Base-by-base conservation (phyloP, 35 echinoderm and acorn worm genomes). In the Holothuria glaberrima region DNA sequence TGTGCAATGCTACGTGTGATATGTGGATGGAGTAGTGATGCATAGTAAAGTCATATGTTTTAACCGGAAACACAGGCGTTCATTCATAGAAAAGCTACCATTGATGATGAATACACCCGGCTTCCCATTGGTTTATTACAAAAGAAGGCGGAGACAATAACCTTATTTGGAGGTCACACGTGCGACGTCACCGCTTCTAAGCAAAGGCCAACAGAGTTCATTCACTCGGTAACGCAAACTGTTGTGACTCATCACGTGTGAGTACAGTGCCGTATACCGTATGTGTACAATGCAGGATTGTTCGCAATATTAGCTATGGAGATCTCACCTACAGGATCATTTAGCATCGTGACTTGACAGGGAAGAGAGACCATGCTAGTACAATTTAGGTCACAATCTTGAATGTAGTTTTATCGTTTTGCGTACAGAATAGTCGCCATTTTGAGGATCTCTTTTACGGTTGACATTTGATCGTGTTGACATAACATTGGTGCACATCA, bases 1-100 rank as follows among this genome's bases (percentile, higher is more conserved):
- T 18, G 25, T 31, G 16, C 29, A 17, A 75, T n/a, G 36, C 36
- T 41, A 41, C 70, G 30, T 33, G 70, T 73, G 70, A 73, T 28
- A 45, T 46, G 44, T 46, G 4, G 13, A 54, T 54, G 3, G 13
- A 41, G 36, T n/a, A 54, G 41, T 78, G 41, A 33, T 34, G 74
- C 85, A 87, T 87, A 87, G 85, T 87, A 87, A 38, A 87, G 85
- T 87, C 85, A 84, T 84, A 84, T 84, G 80, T 84, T 84, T 63
- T 84, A 84, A 70, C 85, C 85, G 85, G 85, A 87, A 87, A 87
- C 44, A 84, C 85, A 50, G 34, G 60, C 30, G 85, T 87, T 87
- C 85, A 87, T 87, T 87, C 85, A 87, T 59, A 87, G 85, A 87
- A 87, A 87, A 87, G 57, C 61, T 48, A 12, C 31, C 65, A 48